Evolutionary conservation across 2,888 invertebrate species (phyloP).

Genomic region (Sesia apiformis): DNA sequence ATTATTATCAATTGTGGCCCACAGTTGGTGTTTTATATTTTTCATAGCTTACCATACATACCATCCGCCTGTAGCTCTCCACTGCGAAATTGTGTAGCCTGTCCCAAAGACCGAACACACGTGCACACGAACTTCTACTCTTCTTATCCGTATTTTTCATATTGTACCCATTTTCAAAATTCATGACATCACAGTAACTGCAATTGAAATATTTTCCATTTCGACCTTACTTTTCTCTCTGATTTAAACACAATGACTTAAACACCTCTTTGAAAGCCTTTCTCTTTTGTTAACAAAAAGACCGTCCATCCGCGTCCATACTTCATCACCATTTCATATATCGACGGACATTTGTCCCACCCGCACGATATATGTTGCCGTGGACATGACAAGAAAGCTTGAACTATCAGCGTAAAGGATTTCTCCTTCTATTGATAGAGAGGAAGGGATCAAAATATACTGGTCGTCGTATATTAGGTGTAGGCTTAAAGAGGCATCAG

Average conservation of each 20-base stretch:
- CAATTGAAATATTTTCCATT: too few relatives aligned
- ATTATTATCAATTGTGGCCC: too few relatives aligned
- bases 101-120: too few relatives aligned
- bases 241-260: background rate
- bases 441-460: background rate
- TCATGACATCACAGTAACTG: too few relatives aligned
- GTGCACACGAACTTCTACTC: too few relatives aligned
- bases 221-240: too few relatives aligned
- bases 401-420: background rate
- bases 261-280: background rate
- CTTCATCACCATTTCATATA: conserved; percentile 12
- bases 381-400: background rate
- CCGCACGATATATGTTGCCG: conserved; percentile 3
- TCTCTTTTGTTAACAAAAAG: background rate
- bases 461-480: background rate
- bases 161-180: too few relatives aligned
- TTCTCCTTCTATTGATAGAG: background rate
- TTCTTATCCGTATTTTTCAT: too few relatives aligned
- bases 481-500: conserved; percentile 9
- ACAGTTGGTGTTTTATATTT: too few relatives aligned
- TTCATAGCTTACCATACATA: too few relatives aligned
- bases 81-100: too few relatives aligned
- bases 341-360: conserved; percentile 8
- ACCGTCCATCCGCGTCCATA: conserved; percentile 1
- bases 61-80: too few relatives aligned